Evolutionary conservation across 2,113 vertebrate species (phyloP).

Genomic region (Oreochromis tanganicae): DNA sequence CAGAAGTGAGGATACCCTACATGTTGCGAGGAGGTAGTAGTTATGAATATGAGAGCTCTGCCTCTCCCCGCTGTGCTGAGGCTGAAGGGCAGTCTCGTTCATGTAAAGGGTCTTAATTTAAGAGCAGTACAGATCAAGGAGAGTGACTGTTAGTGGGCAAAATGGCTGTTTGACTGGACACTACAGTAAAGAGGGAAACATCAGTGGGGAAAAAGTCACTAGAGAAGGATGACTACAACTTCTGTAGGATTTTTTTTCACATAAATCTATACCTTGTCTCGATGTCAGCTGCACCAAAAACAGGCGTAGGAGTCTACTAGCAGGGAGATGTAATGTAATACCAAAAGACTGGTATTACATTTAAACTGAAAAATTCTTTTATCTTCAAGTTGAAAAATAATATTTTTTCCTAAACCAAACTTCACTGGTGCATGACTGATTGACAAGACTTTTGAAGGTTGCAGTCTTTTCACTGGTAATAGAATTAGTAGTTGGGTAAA

Average conservation of each 20-base stretch:
- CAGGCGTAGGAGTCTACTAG: not conserved
- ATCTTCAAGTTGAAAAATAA: not conserved
- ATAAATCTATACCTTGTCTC: not conserved
- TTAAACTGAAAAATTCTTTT: not conserved
- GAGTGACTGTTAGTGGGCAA: not conserved
- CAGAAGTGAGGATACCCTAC: not conserved
- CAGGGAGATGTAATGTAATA: not conserved
- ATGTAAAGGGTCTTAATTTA: not conserved
- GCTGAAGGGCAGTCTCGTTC: slow-evolving; percentile 13
- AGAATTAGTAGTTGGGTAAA: not conserved
- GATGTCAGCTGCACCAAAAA: not conserved
- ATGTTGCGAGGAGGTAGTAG: not conserved
- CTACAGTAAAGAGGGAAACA: not conserved
- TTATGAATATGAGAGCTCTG: not conserved
- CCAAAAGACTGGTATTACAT: not conserved
- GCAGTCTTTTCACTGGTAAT: not conserved
- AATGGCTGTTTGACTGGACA: not conserved
- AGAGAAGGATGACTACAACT: not conserved
- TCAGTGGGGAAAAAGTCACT: not conserved
- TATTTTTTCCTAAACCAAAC: not conserved
- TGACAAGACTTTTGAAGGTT: not conserved
- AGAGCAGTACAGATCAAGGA: not conserved
- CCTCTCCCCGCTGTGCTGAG: not conserved
- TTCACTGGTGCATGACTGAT: not conserved
- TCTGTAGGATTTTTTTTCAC: not conserved